Evolutionary conservation across 30 jellyfish, hydroid and myxozoan genomes (phyloP).

Genomic region (Aurelia coerulea): DNA sequence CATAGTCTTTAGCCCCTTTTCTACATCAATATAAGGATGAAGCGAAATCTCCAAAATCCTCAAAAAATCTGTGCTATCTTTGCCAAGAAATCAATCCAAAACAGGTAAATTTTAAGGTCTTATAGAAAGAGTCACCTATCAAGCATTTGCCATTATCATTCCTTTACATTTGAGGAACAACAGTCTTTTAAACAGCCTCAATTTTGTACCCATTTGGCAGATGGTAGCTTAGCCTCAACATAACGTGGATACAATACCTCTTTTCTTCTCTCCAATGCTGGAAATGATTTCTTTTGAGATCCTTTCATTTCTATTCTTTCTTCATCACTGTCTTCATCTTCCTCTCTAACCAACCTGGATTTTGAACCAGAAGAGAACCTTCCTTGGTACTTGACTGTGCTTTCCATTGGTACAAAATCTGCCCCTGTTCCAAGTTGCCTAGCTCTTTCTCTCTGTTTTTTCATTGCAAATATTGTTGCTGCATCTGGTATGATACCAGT

Average conservation of each 20-base stretch:
- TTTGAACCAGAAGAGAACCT: constrained; percentile 62
- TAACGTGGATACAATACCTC: constrained; percentile 13
- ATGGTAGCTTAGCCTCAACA: too few species aligned
- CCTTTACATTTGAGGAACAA: too few species aligned
- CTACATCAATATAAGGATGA: too few species aligned
- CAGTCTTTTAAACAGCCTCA: too few species aligned
- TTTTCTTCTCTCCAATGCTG: constrained; percentile 95
- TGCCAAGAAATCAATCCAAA: too few species aligned
- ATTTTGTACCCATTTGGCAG: too few species aligned
- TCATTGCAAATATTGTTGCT: constrained; percentile 97
- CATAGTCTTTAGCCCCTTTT: too few species aligned
- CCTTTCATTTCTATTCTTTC: constrained; percentile 97
- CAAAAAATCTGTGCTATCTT: too few species aligned
- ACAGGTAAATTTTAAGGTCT: too few species aligned
- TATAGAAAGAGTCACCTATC: too few species aligned
- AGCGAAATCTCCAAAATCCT: too few species aligned
- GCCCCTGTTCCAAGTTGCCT: constrained; percentile 89
- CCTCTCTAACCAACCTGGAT: constrained; percentile 92
- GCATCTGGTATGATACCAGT: constrained; percentile 99
- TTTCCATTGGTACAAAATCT: constrained; percentile 81
- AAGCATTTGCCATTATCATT: too few species aligned
- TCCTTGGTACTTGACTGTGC: constrained; percentile 69
- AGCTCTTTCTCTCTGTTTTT: constrained; percentile 95
- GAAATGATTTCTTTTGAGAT: constrained; percentile 73
- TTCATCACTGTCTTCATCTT: constrained; percentile 96